A percentile compares a stretch with the other conserved stretches of the same genome.
phyloP scores from a whole-genome alignment of 2,888 invertebrate species.

The Scaptomyza caliginosa region DNA sequence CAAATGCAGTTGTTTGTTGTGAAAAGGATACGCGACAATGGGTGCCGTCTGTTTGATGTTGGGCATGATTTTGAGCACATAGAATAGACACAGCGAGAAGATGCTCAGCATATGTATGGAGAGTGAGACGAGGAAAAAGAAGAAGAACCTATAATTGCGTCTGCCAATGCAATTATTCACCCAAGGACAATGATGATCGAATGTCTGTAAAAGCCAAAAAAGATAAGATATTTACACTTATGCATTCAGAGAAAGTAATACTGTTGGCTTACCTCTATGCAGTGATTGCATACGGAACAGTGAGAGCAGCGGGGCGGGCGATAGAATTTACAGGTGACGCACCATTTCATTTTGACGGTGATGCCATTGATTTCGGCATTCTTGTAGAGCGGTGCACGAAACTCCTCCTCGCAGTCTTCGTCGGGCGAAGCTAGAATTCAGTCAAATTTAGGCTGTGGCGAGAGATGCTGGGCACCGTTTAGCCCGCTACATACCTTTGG shows the following conservation, averaged over 20 bases:
- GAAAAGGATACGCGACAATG: slow-evolving; percentile 94
- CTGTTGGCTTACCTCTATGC: slow-evolving; percentile 92
- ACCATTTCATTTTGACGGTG: slow-evolving; percentile 99
- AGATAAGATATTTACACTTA: background rate
- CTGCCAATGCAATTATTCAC: slow-evolving; percentile 98
- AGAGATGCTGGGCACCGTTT: slow-evolving; percentile 35
- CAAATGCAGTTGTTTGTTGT: too few species aligned
- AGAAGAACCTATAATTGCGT: slow-evolving; percentile 99
- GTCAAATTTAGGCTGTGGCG: slow-evolving; percentile 75
- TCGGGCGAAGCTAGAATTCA: slow-evolving; percentile 92
- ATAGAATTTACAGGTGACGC: slow-evolving; percentile 99
- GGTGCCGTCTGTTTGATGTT: slow-evolving; percentile 91
- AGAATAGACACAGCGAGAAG: slow-evolving; percentile 96
- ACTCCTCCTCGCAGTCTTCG: slow-evolving; percentile 98
- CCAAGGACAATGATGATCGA: slow-evolving; percentile 99
- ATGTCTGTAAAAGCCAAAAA: slow-evolving; percentile 88
- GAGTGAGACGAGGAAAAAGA: slow-evolving; percentile 98
- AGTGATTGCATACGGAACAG: slow-evolving; percentile 99
- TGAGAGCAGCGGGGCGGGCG: slow-evolving; percentile 99
- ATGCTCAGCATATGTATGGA: slow-evolving; percentile 99
- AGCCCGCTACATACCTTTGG: slow-evolving; percentile 90
- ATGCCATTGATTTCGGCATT: slow-evolving; percentile 99
- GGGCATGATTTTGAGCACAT: slow-evolving; percentile 93
- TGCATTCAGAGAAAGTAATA: background rate
- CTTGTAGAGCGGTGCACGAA: slow-evolving; percentile 97